phyloP scores from a whole-genome alignment of 2,113 vertebrate genomes.

The Cynopterus brachyotis region DNA sequence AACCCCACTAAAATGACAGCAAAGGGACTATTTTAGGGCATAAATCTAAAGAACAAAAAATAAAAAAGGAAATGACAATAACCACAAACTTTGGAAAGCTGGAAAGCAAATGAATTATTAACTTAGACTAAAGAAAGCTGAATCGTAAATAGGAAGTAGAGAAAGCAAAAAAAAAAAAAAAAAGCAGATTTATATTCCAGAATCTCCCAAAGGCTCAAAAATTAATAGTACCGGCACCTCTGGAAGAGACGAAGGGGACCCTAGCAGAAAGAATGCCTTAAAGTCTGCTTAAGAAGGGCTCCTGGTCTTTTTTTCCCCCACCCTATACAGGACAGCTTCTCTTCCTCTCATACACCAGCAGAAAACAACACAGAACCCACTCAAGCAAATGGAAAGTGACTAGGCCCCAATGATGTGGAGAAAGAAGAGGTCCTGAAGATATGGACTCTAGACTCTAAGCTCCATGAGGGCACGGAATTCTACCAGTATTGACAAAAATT shows the following conservation, averaged over 20 bases:
- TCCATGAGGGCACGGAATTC: not conserved
- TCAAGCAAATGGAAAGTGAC: not conserved
- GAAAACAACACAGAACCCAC: not conserved
- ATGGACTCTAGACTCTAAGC: not conserved
- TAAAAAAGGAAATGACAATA: not conserved
- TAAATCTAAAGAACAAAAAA: not conserved
- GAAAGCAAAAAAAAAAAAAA: not conserved
- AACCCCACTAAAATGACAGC: not conserved
- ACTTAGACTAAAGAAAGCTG: not conserved
- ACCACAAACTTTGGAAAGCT: not conserved
- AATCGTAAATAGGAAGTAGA: not conserved
- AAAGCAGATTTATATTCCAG: not conserved
- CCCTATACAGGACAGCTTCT: not conserved
- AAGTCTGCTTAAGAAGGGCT: not conserved
- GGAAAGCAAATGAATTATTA: not conserved
- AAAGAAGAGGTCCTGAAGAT: not conserved
- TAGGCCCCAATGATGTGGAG: not conserved
- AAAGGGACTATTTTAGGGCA: not conserved
- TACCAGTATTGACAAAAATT: not conserved
- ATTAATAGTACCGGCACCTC: not conserved
- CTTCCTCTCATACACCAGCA: not conserved
- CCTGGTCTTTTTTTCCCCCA: too few relatives aligned
- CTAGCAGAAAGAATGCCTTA: not conserved
- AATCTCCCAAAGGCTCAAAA: not conserved
- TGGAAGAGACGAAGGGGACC: not conserved